Base-by-base conservation (phyloP, 2,113 vertebrate genomes). In the Hippocampus zosterae region DNA sequence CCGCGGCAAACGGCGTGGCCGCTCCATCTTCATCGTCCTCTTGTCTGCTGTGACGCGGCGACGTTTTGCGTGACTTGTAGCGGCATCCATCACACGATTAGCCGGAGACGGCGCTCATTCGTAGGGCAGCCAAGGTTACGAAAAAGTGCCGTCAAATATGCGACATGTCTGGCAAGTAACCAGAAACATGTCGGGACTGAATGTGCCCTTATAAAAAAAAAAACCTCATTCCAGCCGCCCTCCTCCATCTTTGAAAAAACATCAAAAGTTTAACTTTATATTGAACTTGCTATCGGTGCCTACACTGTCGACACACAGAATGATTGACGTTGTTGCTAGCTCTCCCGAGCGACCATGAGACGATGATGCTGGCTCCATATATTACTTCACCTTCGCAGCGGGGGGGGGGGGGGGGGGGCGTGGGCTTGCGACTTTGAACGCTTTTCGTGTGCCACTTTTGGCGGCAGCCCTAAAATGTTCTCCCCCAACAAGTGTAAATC, bases 31-130 rank as follows among this genome's bases (percentile, higher is more conserved):
- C 78, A 88, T 87, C 81, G 81, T 55, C 61, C 53, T 67, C 82
- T 82, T 81, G 81, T 84, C 82, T 73, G 40, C 73, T 68, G 78
- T 80, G 86, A 86, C 85, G 80, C 40, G 71, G 70, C 63, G 73
- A 80, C 65, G 70, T 90, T 90, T 87, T 85, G 83, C 83, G 87
- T 75, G 84, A 77, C 81, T 71, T 72, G 79, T 68, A 70, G 80
- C 78, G 48, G 53, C 80, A 88, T 87, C 79, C 85, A 87, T 90
- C 72, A 74, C 67, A 37, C 82, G 76, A 86, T 90, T 60, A 60
- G 57, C 27, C 15, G 57, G 15, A 18, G 57, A 60, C 57, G 29
- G 15, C 1, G 57, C 57, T 33, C 27, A 33, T 60, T 60, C 57
- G 27, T 19, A n/a, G 33, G 27, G 57, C 57, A 1, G 27, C 57